A percentile compares a stretch with the other conserved stretches of the same genome.
phyloP scores from a whole-genome alignment of 2,888 invertebrate species.

The Atrina japonica region DNA sequence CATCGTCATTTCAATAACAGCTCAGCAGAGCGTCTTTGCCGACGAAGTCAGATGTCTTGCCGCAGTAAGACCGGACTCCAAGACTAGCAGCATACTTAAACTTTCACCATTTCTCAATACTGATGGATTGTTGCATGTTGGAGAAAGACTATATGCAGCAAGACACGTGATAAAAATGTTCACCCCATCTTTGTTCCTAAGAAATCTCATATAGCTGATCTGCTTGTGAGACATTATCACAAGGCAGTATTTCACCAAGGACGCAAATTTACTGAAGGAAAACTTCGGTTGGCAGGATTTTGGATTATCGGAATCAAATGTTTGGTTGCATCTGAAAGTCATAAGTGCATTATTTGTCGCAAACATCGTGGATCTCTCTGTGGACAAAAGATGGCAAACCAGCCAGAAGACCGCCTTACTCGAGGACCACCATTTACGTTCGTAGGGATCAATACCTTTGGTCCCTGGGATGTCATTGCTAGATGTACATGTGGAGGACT shows the following conservation, averaged over 20 bases:
- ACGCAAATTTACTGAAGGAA: conserved; percentile 49
- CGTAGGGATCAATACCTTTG: too few relatives aligned
- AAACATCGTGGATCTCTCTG: conserved; percentile 36
- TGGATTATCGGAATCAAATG: conserved; percentile 51
- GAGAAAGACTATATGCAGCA: conserved; percentile 41
- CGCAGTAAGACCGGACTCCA: conserved; percentile 13
- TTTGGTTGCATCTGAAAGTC: conserved; percentile 32
- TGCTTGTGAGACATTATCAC: conserved; percentile 46
- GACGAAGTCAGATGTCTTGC: conserved; percentile 25
- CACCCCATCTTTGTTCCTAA: too few relatives aligned
- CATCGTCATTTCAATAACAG: conserved; percentile 19
- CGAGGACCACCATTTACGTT: conserved; percentile 48
- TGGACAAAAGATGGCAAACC: conserved; percentile 34
- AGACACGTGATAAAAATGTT: not conserved
- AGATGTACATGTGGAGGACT: too few relatives aligned
- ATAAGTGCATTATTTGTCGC: conserved; percentile 38
- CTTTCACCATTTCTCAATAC: conserved; percentile 36
- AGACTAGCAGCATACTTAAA: conserved; percentile 27
- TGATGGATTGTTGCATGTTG: conserved; percentile 42
- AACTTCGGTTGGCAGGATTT: conserved; percentile 44
- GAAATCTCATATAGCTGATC: conserved; percentile 33
- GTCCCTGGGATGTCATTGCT: too few relatives aligned
- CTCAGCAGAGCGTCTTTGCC: conserved; percentile 26
- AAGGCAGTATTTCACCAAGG: conserved; percentile 48
- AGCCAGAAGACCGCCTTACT: conserved; percentile 41